A percentile compares a stretch with the other conserved stretches of the same genome.
These are phyloP conservation scores for Emydocephalus ijimae DNA, from an alignment of 2,113 vertebrate genomes.

Conservation along the genomic window DNA sequence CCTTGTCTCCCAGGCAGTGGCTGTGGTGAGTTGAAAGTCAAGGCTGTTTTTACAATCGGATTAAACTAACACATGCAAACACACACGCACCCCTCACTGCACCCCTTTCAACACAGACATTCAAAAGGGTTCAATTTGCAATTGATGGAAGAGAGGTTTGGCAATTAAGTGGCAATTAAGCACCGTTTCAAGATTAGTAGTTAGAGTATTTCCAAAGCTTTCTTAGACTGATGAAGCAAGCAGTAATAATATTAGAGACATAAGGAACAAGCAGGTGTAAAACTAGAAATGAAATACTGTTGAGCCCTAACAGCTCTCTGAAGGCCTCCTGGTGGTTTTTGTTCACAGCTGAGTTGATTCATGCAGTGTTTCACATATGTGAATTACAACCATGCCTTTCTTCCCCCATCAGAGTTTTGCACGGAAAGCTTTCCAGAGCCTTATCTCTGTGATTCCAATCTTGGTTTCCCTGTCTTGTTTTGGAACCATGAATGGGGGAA, in stretches of 20 bases:
- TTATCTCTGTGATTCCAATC: conserved; percentile 75
- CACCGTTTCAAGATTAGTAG: neutral
- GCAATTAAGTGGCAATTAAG: neutral
- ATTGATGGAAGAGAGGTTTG: neutral
- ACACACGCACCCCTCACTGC: neutral
- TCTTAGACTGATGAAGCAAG: neutral
- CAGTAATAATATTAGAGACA: neutral
- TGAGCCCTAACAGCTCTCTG: neutral
- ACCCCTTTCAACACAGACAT: neutral
- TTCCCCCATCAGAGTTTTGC: conserved; percentile 76
- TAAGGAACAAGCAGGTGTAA: neutral
- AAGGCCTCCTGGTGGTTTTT: neutral
- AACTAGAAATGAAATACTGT: neutral
- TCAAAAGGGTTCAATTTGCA: neutral
- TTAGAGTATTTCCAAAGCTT: neutral
- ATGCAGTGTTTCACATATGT: neutral
- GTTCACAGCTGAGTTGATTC: neutral
- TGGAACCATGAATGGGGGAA: conserved; percentile 81
- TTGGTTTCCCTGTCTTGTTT: conserved; percentile 85
- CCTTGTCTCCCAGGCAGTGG: conserved; percentile 68
- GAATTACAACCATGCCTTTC: neutral
- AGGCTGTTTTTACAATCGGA: neutral
- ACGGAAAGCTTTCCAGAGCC: conserved; percentile 68
- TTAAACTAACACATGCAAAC: neutral
- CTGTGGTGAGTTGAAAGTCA: conserved; percentile 59